A percentile compares a stretch with the other conserved stretches of the same genome.
Evolutionary conservation across 2,113 vertebrate species (phyloP).

Genomic region (Apodemus sylvaticus): DNA sequence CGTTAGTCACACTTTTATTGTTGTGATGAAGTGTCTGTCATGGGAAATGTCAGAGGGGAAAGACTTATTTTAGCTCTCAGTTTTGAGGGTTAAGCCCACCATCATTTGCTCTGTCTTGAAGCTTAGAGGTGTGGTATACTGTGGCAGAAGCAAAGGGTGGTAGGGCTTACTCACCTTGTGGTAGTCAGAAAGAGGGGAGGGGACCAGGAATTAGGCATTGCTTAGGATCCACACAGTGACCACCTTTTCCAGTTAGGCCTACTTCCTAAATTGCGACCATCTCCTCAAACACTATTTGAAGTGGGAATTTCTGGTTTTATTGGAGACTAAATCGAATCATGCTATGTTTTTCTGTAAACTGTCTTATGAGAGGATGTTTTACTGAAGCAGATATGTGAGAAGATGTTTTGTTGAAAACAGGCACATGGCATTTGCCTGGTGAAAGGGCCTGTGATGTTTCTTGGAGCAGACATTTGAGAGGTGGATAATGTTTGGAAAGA

Average conservation of each 20-base stretch:
- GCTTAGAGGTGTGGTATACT: background rate
- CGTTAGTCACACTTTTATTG: background rate
- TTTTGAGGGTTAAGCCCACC: background rate
- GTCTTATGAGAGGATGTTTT: too few species aligned
- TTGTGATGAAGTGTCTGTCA: background rate
- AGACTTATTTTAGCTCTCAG: background rate
- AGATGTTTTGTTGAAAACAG: too few species aligned
- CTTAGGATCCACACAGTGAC: too few species aligned
- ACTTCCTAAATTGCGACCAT: background rate
- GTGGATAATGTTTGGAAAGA: too few species aligned
- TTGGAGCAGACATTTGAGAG: too few species aligned
- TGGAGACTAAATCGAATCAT: too few species aligned
- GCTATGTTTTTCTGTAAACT: too few species aligned
- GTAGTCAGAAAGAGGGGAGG: background rate
- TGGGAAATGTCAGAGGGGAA: background rate
- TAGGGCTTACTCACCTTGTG: background rate
- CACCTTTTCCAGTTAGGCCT: background rate
- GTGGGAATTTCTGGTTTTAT: too few species aligned
- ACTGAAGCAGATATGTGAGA: too few species aligned
- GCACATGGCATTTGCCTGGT: too few species aligned
- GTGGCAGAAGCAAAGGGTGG: background rate
- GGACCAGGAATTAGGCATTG: background rate
- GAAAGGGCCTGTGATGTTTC: too few species aligned
- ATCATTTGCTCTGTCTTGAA: background rate
- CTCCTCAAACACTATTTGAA: too few species aligned